phyloP scores from a whole-genome alignment of 1,140 invertebrate species.

The Drosophila miranda region DNA sequence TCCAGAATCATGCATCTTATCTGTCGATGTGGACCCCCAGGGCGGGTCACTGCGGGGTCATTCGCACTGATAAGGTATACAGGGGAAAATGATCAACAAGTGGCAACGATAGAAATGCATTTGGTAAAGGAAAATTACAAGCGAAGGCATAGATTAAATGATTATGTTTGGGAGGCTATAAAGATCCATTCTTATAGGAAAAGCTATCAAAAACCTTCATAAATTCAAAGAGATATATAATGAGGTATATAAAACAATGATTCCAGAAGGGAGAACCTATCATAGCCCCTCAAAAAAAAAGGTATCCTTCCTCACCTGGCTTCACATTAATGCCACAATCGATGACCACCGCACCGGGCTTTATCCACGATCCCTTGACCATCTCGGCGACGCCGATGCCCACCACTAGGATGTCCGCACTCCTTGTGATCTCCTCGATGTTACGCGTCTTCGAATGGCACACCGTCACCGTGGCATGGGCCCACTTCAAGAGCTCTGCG shows the following conservation, averaged over 20 bases:
- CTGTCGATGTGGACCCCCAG: constrained; percentile 3
- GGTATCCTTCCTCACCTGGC: constrained; percentile 86
- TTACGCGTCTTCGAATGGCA: constrained; percentile 97
- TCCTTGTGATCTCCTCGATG: constrained; percentile 89
- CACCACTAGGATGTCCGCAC: constrained; percentile 98
- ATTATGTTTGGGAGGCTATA: neutral
- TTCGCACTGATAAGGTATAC: constrained; percentile 16
- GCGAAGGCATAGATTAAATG: neutral
- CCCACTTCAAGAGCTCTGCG: constrained; percentile 97
- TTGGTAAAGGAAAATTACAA: neutral
- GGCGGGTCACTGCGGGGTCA: constrained; percentile 37
- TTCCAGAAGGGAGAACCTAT: no score
- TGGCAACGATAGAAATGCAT: neutral
- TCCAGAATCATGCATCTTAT: constrained; percentile 44
- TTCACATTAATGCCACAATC: constrained; percentile 99
- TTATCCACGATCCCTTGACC: constrained; percentile 98
- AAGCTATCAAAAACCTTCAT: no score
- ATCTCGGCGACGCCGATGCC: constrained; percentile 95
- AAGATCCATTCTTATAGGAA: neutral
- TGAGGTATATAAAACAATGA: no score
- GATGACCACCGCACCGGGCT: constrained; percentile 99
- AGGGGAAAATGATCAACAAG: constrained; percentile 15
- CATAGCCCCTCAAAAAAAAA: no score
- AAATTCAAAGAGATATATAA: no score
- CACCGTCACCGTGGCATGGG: constrained; percentile 97